Evolutionary conservation across 2,797 vertebrate genomes (phyloP), one percentile per base, ranked within the genome.

Genomic region (Neosalanx taihuensis): DNA sequence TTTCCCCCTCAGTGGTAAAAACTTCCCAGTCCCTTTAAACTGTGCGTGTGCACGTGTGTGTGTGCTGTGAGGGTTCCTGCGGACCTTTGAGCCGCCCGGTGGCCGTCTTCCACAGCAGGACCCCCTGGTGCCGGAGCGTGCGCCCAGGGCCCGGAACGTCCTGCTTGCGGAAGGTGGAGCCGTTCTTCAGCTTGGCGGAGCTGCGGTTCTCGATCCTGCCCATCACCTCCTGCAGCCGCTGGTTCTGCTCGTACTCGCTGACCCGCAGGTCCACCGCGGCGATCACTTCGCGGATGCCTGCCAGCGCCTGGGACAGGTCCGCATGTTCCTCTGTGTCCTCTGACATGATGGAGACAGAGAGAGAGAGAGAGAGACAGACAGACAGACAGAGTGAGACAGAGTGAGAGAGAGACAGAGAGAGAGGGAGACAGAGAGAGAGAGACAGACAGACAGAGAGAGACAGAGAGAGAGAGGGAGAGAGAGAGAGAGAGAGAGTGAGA

Each of bases 51-150:
- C 13, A 18, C 37, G 56, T 37, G 17, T 64, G 69, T 41, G 37
- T 12, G 37, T 67, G n/a, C 12, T 10, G 49, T 51, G 15, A 3
- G 49, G 12, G 49, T n/a, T 4, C 26, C n/a, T 10, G 67, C 33
- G 73, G n/a, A 96, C 96, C 96, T 93, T 99, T 99, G 26, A 98
- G 95, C 23, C 97, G 93, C 0, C 97, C 97, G 0, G 97, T 97
- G 0, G 97, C 97, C 0, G 96, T 98, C 86, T 99, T 99, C 97
- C 96, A 98, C 70, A 95, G 94, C 1, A 98, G 92, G 37, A 94
- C 79, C 12, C 97, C 95, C 64, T 96, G 93, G 30, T 97, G 89
- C 62, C 93, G 88, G 64, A 99, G 92, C 0, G 86, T 90, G 17
- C 94, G 91, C 17, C 94, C 94, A 26, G 90, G 91, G 65, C 81